Percentiles rank a stretch among this genome's conserved stretches.
Conservation (phyloP, 1,140 invertebrate species). For the Pararge aegeria region DNA sequence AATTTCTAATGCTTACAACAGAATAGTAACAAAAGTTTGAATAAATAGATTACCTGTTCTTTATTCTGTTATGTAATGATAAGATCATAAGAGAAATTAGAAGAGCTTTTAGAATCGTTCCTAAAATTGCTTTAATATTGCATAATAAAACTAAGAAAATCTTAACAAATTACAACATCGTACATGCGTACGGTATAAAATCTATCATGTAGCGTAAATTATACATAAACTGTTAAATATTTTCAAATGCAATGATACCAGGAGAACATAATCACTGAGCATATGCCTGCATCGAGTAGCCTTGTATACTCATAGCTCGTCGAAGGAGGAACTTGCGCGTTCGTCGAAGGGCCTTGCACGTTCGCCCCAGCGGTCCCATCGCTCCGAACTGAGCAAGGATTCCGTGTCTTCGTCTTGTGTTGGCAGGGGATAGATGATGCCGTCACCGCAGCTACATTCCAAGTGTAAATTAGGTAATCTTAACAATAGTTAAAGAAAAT, state of each 20-base stretch:
- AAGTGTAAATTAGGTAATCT: neutral
- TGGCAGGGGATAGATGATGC: conserved; percentile 90
- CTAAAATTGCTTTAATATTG: no score
- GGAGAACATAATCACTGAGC: neutral
- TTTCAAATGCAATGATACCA: neutral
- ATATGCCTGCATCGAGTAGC: conserved; percentile 20
- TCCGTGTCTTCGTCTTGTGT: conserved; percentile 90
- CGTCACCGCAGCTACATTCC: conserved; percentile 88
- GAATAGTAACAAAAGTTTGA: no score
- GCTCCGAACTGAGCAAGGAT: conserved; percentile 83
- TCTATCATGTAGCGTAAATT: no score
- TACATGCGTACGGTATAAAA: no score
- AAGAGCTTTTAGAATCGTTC: no score
- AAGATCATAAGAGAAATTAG: no score
- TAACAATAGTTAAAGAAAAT: neutral
- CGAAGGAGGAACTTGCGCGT: conserved; percentile 62
- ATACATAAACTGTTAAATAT: no score
- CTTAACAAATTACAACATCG: no score
- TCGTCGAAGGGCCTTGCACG: conserved; percentile 69
- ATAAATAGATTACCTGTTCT: no score
- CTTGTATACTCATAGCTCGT: conserved; percentile 64
- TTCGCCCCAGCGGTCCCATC: conserved; percentile 78
- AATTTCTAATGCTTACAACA: no score
- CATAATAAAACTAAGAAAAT: no score
- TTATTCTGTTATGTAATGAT: no score